Conservation (phyloP, 2,888 invertebrate genomes). For the Oscheius sp. region DNA sequence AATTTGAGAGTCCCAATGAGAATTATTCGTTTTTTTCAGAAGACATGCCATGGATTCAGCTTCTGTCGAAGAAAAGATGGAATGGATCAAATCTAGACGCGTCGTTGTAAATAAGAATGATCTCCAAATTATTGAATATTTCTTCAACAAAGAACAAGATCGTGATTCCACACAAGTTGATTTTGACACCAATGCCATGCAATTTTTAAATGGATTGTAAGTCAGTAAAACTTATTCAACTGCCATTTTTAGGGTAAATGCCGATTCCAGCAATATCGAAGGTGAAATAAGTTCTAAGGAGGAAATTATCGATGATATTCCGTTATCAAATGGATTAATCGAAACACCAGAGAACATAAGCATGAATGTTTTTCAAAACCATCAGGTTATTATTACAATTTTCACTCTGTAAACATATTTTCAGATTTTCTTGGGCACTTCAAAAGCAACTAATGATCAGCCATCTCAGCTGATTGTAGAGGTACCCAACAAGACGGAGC, state of each 20-base stretch:
- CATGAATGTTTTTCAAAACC: not conserved
- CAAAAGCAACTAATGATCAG: not conserved
- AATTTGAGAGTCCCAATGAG: not conserved
- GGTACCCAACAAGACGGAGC: slow-evolving; percentile 31
- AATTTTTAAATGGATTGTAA: slow-evolving; percentile 18
- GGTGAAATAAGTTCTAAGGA: not conserved
- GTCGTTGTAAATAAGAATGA: slow-evolving; percentile 36
- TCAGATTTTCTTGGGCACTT: not conserved
- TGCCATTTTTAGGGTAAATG: slow-evolving; percentile 14
- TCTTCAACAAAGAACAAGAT: slow-evolving; percentile 42
- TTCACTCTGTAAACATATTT: not conserved
- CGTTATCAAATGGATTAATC: not conserved
- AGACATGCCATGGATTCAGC: not conserved
- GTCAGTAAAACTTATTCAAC: no score
- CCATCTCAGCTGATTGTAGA: slow-evolving; percentile 38
- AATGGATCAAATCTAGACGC: slow-evolving; percentile 29
- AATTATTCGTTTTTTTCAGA: slow-evolving; percentile 8
- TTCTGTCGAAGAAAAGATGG: slow-evolving; percentile 40
- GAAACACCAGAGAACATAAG: not conserved
- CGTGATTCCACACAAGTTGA: not conserved
- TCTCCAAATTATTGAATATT: slow-evolving; percentile 37
- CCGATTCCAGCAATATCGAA: not conserved
- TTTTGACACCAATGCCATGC: slow-evolving; percentile 13
- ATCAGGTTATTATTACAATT: not conserved
- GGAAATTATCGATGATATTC: not conserved